Evolutionary conservation across 64 coral and sea anemone genomes (phyloP).

Genomic region (Porites australiensis): DNA sequence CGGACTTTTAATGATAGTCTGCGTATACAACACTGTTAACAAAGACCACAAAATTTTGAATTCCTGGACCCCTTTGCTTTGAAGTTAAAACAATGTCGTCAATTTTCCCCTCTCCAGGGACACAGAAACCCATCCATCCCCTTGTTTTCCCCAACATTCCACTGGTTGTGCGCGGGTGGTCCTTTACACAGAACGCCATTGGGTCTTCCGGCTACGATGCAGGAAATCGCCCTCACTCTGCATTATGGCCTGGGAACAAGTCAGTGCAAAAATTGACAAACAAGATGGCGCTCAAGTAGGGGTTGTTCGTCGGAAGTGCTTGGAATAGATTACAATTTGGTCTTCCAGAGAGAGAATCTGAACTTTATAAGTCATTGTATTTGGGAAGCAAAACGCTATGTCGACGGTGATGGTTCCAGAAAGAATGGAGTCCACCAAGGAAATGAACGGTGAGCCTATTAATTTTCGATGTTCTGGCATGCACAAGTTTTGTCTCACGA

Average conservation of each 20-base stretch:
- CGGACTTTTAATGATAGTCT: too few relatives aligned
- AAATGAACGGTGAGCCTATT: slow-evolving; percentile 4
- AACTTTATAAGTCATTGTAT: not conserved
- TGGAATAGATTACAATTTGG: slow-evolving; percentile 1
- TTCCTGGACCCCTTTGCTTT: too few relatives aligned
- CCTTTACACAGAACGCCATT: too few relatives aligned
- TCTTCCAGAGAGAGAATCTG: not conserved
- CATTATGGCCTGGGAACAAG: not conserved
- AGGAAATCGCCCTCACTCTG: too few relatives aligned
- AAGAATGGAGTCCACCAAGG: not conserved
- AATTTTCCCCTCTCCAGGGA: too few relatives aligned
- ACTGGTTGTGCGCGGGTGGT: too few relatives aligned
- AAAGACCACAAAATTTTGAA: too few relatives aligned
- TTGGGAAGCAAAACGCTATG: not conserved
- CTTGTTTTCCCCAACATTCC: too few relatives aligned
- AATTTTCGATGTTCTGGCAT: not conserved
- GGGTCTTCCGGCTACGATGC: too few relatives aligned
- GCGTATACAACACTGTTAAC: too few relatives aligned
- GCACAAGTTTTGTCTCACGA: not conserved
- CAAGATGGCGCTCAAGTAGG: slow-evolving; percentile 11
- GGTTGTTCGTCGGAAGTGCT: not conserved
- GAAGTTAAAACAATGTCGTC: too few relatives aligned
- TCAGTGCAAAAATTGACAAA: not conserved
- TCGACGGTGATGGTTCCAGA: slow-evolving; percentile 7
- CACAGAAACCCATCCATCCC: too few relatives aligned